These are phyloP conservation scores for Benitochromis conjunctus DNA, from an alignment of 2,113 vertebrate genomes.

Conservation along the genomic window DNA sequence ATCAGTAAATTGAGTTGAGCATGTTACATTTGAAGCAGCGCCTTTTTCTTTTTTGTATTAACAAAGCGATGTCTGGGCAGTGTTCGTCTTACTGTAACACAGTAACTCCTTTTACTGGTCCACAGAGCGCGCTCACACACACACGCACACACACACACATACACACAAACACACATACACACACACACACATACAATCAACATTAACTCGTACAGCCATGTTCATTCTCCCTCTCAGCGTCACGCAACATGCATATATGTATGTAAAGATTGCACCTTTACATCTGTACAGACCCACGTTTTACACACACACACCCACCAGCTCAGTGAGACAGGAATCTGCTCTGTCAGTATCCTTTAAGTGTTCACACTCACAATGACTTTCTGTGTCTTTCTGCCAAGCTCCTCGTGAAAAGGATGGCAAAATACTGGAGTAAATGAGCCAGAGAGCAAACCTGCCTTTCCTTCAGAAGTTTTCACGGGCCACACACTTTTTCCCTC, in stretches of 20 bases:
- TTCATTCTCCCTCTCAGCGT: background rate
- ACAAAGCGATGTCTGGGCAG: background rate
- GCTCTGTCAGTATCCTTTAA: conserved; percentile 16
- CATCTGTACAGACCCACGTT: background rate
- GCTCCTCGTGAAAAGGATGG: background rate
- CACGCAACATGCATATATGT: background rate
- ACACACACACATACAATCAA: background rate
- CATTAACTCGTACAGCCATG: background rate
- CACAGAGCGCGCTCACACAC: background rate
- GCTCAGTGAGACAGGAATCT: background rate
- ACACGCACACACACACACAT: background rate
- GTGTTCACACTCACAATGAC: conserved; percentile 16
- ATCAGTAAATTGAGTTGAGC: background rate
- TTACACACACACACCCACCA: background rate
- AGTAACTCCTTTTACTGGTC: background rate
- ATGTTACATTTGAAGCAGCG: background rate
- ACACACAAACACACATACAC: background rate
- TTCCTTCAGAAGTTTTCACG: background rate
- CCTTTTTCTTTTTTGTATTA: background rate
- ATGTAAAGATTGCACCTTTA: background rate
- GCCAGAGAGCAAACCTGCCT: background rate
- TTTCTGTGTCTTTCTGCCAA: conserved; percentile 11
- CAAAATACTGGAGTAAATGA: background rate
- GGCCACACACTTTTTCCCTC: background rate
- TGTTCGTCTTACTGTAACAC: background rate